Base-by-base conservation (phyloP, 53 echinoderm and acorn worm species). In the Antedon mediterranea region DNA sequence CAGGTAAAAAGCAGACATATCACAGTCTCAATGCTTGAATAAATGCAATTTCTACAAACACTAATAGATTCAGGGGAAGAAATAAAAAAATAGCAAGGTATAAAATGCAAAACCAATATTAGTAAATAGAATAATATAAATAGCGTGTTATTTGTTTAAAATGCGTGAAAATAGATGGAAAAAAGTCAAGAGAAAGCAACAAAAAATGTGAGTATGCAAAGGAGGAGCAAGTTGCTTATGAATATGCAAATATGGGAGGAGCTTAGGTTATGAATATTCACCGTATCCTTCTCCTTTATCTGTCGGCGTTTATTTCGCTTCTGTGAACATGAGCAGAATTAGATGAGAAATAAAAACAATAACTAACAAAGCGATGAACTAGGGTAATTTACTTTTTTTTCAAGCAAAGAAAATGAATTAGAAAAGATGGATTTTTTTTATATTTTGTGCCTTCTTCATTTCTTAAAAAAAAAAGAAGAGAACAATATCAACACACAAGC, bases 261-360 rank as follows among this genome's bases (percentile, higher is more conserved):
- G 57, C 57, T 57, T 57, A 57, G 57, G 57, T 11, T 57, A 57
- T 57, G 57, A 57, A 57, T 57, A 57, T 57, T 57, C 57, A 57
- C 57, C 57, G 57, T 57, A 15, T 57, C 57, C 20, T 57, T 57
- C 57, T 57, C 57, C 57, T 57, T 57, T 18, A 57, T 57, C 57
- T 57, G 57, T 26, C 57, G 57, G 57, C 57, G 57, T 6, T 57
- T 57, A 57, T 57, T 57, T 57, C 57, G 57, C 57, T 57, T 57
- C 57, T 57, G 57, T 57, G 57, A 18, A 57, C 57, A 57, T 57
- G 57, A 57, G 57, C 57, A 57, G 57, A 57, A 57, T 57, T 57
- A 57, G 57, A 57, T 57, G 57, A 57, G 57, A 57, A 57, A 57
- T 57, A 57, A 57, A 57, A 57, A 57, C 57, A 57, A 57, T 57